Percentiles rank a stretch among this genome's conserved stretches.
phyloP scores from a whole-genome alignment of 2,888 invertebrate genomes.

The Andrena haemorrhoa region DNA sequence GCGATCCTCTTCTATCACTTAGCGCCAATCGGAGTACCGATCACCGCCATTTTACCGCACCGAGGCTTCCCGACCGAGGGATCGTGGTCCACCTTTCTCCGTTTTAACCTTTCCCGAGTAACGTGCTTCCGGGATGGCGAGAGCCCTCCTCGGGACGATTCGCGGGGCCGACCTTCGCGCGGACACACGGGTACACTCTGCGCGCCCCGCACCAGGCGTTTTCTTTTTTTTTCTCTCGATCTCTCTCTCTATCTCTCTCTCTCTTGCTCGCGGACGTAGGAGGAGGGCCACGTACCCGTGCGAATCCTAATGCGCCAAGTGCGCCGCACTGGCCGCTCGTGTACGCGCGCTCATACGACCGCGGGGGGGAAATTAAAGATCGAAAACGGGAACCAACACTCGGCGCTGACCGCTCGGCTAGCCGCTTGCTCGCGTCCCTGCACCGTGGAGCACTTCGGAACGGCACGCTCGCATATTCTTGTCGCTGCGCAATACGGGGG shows the following conservation, averaged over 20 bases:
- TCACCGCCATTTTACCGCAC: slow-evolving; percentile 82
- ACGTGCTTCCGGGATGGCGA: slow-evolving; percentile 28
- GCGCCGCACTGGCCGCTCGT: slow-evolving; percentile 60
- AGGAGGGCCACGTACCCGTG: slow-evolving; percentile 19
- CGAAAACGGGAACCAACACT: slow-evolving; percentile 35
- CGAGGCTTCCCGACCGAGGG: slow-evolving; percentile 65
- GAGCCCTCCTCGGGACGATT: slow-evolving; percentile 39
- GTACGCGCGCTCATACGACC: slow-evolving; percentile 42
- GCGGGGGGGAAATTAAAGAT: slow-evolving; percentile 28
- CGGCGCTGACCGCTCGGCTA: slow-evolving; percentile 40
- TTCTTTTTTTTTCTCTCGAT: no score
- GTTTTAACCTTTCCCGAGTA: slow-evolving; percentile 54
- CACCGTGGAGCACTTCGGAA: slow-evolving; percentile 24
- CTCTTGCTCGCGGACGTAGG: background rate
- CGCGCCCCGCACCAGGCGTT: slow-evolving; percentile 3
- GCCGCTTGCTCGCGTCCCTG: slow-evolving; percentile 43
- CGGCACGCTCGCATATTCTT: slow-evolving; percentile 46
- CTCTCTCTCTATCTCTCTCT: no score
- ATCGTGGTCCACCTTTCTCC: slow-evolving; percentile 58
- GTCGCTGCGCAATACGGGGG: slow-evolving; percentile 44
- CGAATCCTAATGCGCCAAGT: slow-evolving; percentile 62
- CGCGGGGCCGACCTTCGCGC: slow-evolving; percentile 46
- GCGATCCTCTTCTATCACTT: slow-evolving; percentile 73
- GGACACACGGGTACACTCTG: slow-evolving; percentile 10
- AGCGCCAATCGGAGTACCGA: slow-evolving; percentile 79